phyloP scores from a whole-genome alignment of 2,888 invertebrate genomes.

The Xanthostigma xanthostigma region DNA sequence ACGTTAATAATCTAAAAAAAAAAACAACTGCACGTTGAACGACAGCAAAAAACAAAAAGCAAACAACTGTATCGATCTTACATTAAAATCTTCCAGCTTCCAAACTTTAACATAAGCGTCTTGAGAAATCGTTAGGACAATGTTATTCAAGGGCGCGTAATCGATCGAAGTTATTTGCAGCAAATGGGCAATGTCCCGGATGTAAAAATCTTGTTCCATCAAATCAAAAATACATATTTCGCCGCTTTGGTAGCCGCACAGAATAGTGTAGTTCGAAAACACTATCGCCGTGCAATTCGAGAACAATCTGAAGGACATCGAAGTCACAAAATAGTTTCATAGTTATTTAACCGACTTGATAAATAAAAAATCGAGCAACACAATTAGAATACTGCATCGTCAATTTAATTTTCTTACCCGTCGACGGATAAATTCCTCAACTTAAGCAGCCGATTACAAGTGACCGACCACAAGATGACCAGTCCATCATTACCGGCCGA shows the following conservation, averaged over 20 bases:
- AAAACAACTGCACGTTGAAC: too few relatives aligned
- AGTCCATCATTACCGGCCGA: not conserved
- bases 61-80: too few relatives aligned
- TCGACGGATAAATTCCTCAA: too few relatives aligned
- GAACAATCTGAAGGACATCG: slow-evolving; percentile 11
- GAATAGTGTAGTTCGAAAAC: slow-evolving; percentile 14
- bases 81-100: slow-evolving; percentile 9
- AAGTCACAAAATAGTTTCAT: not conserved
- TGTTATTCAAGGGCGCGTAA: slow-evolving; percentile 14
- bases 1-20: too few relatives aligned
- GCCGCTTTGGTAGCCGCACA: slow-evolving; percentile 18
- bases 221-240: slow-evolving; percentile 18
- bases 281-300: slow-evolving; percentile 14
- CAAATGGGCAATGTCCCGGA: slow-evolving; percentile 15
- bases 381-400: too few relatives aligned
- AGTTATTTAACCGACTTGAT: too few relatives aligned
- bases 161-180: slow-evolving; percentile 17
- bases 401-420: too few relatives aligned
- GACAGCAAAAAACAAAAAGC: too few relatives aligned
- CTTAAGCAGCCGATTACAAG: too few relatives aligned
- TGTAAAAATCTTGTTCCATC: slow-evolving; percentile 12
- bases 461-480: too few relatives aligned
- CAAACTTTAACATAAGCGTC: slow-evolving; percentile 17
- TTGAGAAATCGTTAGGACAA: slow-evolving; percentile 15
- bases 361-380: too few relatives aligned